These are phyloP conservation scores for Hemistola chrysoprasaria DNA, from an alignment of 2,888 invertebrate genomes.

Conservation along the genomic window DNA sequence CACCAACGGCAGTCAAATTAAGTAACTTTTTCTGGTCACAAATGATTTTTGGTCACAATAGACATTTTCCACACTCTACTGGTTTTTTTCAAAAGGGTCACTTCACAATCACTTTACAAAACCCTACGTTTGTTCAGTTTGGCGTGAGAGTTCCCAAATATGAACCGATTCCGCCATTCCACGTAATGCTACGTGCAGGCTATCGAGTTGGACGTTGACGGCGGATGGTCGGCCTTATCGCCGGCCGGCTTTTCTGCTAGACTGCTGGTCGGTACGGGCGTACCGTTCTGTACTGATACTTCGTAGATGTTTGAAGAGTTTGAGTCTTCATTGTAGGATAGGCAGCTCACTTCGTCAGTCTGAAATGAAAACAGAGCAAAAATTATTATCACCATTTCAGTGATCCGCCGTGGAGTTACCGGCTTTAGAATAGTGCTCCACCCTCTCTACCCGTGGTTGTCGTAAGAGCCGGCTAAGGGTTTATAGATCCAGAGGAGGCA, in stretches of 20 bases:
- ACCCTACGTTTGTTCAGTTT: conserved; percentile 31
- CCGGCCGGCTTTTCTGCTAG: conserved; percentile 30
- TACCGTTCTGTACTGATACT: conserved; percentile 57
- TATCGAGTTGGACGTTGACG: conserved; percentile 58
- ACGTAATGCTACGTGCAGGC: conserved; percentile 76
- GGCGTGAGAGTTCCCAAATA: conserved; percentile 56
- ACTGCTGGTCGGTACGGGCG: conserved; percentile 9
- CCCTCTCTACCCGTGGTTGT: too few species aligned
- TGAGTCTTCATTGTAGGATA: conserved; percentile 74
- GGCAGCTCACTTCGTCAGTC: conserved; percentile 67
- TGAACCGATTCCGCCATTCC: conserved; percentile 69
- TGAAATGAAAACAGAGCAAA: conserved; percentile 45
- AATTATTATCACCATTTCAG: too few species aligned
- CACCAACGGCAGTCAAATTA: too few species aligned
- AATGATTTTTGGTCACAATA: too few species aligned
- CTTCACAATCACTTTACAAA: conserved; percentile 15
- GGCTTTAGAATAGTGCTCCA: too few species aligned
- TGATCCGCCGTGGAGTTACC: too few species aligned
- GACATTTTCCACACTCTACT: too few species aligned
- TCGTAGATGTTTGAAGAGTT: conserved; percentile 72
- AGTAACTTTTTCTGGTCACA: too few species aligned
- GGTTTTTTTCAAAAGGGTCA: too few species aligned
- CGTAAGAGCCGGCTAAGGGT: too few species aligned
- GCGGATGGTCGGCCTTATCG: conserved; percentile 40
- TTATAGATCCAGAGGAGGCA: too few species aligned